A percentile compares a stretch with the other conserved stretches of the same genome.
phyloP scores from a whole-genome alignment of 2,888 invertebrate species.

The Sminthurides aquaticus region DNA sequence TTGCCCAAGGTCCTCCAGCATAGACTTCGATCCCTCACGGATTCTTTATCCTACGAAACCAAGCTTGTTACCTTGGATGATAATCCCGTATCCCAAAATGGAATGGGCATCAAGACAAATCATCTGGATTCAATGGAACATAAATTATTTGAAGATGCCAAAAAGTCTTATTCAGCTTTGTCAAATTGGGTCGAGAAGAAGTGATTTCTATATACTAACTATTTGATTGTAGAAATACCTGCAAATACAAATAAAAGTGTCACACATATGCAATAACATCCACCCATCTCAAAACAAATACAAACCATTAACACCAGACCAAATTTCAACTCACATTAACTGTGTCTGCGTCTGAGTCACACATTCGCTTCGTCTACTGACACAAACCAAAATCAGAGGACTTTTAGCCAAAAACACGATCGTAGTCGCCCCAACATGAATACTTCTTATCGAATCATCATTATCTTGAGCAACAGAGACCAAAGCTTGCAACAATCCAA shows the following conservation, averaged over 20 bases:
- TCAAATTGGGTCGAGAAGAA: too few relatives aligned
- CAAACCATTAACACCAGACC: background rate
- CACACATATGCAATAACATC: background rate
- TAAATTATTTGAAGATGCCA: too few relatives aligned
- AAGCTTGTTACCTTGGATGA: too few relatives aligned
- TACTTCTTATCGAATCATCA: conserved; percentile 75
- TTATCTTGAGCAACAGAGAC: conserved; percentile 81
- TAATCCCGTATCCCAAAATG: too few relatives aligned
- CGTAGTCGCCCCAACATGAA: conserved; percentile 75
- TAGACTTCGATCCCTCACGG: too few relatives aligned
- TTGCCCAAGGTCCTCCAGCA: too few relatives aligned
- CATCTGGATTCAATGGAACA: too few relatives aligned
- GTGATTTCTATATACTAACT: conserved; percentile 81
- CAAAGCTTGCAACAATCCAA: conserved; percentile 89
- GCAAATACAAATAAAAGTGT: conserved; percentile 43
- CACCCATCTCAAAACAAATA: background rate
- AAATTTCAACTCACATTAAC: conserved; percentile 61
- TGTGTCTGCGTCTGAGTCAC: conserved; percentile 75
- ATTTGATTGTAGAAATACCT: conserved; percentile 94
- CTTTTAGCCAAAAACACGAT: conserved; percentile 86
- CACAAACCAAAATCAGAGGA: conserved; percentile 79
- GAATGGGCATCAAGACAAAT: too few relatives aligned
- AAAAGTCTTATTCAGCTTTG: too few relatives aligned
- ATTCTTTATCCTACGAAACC: too few relatives aligned
- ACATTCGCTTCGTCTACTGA: conserved; percentile 70